Evolutionary conservation across 2,113 vertebrate genomes (phyloP), one percentile per base, ranked within the genome.

Genomic region (Oreamnos americanus): DNA sequence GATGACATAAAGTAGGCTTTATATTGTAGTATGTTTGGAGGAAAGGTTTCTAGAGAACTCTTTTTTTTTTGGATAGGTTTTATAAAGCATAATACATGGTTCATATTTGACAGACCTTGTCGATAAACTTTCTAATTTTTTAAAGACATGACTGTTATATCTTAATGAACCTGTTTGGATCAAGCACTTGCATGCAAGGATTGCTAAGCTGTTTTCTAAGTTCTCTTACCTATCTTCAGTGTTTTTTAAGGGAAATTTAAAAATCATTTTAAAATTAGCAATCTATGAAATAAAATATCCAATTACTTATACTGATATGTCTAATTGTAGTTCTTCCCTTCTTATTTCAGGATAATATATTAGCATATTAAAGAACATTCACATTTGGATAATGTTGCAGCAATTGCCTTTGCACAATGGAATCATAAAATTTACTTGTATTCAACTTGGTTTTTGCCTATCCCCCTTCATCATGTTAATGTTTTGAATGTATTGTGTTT

Each of bases 91-190:
- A 91, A 19, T 13, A 7, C 33, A 39, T 12, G 26, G 26, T 87
- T 97, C 43, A n/a, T 55, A 60, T 93, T 97, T 96, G 53, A 60
- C 47, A 90, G 90, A 90, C 39, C 76, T 64, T 81, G 6, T 43
- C 93, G 25, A 49, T 62, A 84, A 85, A 49, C 26, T 78, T 95
- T 60, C 83, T 82, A 43, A 81, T 26, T 33, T 47, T 76, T 82
- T 79, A 23, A 39, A 90, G 79, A 47, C 58, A 55, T 90, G 57
- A 51, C 67, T 55, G 30, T 97, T 86, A 33, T 2, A 47, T 53
- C 53, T 55, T 74, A 67, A 81, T 95, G 87, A 79, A 87, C 33
- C 23, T 51, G n/a, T 71, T 67, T 87, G 45, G 60, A 78, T n/a
- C 26, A 79, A 58, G 17, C 12, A 26, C 23, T 95, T 51, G 17